Evolutionary conservation across 2,113 vertebrate species (phyloP).

Genomic region (Jacana jacana): DNA sequence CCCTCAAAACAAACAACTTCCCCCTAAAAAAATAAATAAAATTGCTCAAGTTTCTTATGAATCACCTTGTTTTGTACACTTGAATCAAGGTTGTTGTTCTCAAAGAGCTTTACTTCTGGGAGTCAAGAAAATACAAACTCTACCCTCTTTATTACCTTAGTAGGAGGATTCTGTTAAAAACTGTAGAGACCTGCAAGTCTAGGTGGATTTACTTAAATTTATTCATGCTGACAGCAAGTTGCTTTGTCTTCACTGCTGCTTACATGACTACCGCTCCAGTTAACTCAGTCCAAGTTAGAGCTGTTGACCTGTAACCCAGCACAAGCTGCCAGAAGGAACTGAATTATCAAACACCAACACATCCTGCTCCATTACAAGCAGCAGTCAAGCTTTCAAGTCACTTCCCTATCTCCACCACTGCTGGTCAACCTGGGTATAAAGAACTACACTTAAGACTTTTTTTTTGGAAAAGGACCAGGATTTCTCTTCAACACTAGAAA

Average conservation of each 20-base stretch:
- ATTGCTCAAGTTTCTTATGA: background rate
- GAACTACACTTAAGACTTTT: background rate
- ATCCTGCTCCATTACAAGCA: background rate
- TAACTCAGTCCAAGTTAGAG: background rate
- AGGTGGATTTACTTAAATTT: background rate
- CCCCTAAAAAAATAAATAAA: slow-evolving; percentile 1
- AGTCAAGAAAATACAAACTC: background rate
- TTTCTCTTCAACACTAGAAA: background rate
- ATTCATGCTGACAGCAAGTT: background rate
- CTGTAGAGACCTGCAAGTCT: background rate
- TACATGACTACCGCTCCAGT: background rate
- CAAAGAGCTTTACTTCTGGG: background rate
- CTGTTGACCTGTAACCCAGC: background rate
- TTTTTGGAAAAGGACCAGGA: background rate
- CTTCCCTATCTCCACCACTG: background rate
- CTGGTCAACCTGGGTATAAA: background rate
- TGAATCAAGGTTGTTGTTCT: slow-evolving; percentile 51
- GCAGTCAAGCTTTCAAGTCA: background rate
- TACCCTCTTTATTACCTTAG: background rate
- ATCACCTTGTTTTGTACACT: slow-evolving; percentile 57
- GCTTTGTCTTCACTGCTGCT: background rate
- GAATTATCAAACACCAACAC: background rate
- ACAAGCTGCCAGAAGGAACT: background rate
- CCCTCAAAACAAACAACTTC: background rate
- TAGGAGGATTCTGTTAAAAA: background rate